Evolutionary conservation across 2,888 invertebrate species (phyloP), one percentile per base, ranked within the genome.

Genomic region (Choristoneura rosaceana): DNA sequence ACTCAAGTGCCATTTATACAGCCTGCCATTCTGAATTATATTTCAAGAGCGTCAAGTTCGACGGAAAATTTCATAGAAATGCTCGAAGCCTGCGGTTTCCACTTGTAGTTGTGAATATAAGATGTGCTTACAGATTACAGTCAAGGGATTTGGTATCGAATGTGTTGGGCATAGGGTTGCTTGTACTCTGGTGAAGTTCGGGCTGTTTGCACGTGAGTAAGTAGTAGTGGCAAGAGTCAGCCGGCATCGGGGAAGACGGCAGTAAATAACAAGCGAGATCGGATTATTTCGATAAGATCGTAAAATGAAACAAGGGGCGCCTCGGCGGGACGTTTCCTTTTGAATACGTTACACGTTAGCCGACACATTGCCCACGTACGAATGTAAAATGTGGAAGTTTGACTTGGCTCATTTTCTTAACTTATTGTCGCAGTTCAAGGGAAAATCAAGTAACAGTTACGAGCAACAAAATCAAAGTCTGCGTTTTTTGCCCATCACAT

Each of bases 211-310:
- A 79, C 83, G 85, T 80, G 85, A 86, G 87, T 71, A 74, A 70
- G 66, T 66, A 70, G 66, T 66, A 74, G 70, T 69, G 55, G 69
- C 73, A 69, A 52, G 64, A 73, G 69, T 73, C 73, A 84, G 86
- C 82, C 79, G 79, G 83, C 88, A 87, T 89, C 86, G 90, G 88
- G 89, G 89, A 89, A 90, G 88, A 85, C 84, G 87, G 92, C 86
- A 90, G 92, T 93, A 94, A 93, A 93, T 93, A 94, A 93, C 90
- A 89, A 89, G 88, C 83, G 84, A 90, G 93, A 92, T 94, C 91
- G 91, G 92, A 94, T 93, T 93, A 93, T 93, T 92, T 93, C 93
- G 93, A 93, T 93, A 93, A 93, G 91, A 92, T 93, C 93, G 90
- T 94, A 93, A 93, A 93, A 93, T 92, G 92, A 93, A 94, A 93